Evolutionary conservation across 1,140 invertebrate genomes (phyloP).

Genomic region (Latrodectus geometricus): DNA sequence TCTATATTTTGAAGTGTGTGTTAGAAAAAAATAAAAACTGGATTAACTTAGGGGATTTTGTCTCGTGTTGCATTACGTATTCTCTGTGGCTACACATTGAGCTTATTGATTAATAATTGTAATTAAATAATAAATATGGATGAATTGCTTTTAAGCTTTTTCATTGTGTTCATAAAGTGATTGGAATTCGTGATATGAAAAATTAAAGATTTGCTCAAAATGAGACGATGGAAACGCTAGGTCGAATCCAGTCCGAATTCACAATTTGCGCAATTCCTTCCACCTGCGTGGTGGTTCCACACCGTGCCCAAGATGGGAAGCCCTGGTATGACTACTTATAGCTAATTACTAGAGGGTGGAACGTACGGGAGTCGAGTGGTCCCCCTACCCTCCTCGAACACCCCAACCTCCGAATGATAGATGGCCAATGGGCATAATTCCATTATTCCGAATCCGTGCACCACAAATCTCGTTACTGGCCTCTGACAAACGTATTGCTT

Average conservation of each 20-base stretch:
- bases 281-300: neutral
- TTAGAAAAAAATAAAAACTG: too few relatives aligned
- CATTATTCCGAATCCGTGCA: conserved; percentile 60
- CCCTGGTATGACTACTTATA: conserved; percentile 34
- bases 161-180: neutral
- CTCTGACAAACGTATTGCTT: conserved; percentile 31
- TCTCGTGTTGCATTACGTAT: too few relatives aligned
- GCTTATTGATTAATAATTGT: neutral
- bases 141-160: too few relatives aligned
- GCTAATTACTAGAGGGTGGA: conserved; percentile 46
- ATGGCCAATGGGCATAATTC: conserved; percentile 61
- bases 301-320: conserved; percentile 1
- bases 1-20: too few relatives aligned
- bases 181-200: neutral
- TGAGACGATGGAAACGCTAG: neutral
- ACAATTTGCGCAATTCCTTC: neutral
- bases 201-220: neutral
- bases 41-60: too few relatives aligned
- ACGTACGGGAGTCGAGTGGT: conserved; percentile 30
- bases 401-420: conserved; percentile 48
- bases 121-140: neutral
- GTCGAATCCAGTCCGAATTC: neutral
- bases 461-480: conserved; percentile 56
- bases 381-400: conserved; percentile 5
- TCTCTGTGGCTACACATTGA: too few relatives aligned